Evolutionary conservation across 2,797 vertebrate species (phyloP).

Genomic region (Cyprinella venusta): DNA sequence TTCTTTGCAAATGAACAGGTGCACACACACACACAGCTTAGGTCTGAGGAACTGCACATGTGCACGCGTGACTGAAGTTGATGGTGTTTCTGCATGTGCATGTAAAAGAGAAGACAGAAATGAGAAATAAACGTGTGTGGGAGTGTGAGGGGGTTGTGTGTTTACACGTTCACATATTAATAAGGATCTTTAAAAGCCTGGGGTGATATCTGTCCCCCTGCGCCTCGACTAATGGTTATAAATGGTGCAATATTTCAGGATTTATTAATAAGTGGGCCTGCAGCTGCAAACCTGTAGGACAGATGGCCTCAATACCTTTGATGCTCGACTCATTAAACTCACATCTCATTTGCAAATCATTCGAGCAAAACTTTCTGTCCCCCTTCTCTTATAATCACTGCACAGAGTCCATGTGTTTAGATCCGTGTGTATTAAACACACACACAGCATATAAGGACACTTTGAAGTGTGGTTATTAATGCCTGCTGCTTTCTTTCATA

Average conservation of each 20-base stretch:
- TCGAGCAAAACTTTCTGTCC: neutral
- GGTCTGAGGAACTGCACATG: neutral
- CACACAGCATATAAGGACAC: neutral
- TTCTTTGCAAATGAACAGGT: conserved; percentile 41
- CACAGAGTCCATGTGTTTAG: neutral
- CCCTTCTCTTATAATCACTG: neutral
- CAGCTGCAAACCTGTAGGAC: conserved; percentile 45
- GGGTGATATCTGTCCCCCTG: conserved; percentile 4
- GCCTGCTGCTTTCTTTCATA: neutral
- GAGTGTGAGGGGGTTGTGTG: neutral
- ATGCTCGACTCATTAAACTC: conserved; percentile 35
- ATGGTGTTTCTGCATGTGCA: neutral
- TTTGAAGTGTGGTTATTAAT: neutral
- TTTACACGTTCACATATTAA: conserved; percentile 35
- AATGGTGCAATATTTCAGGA: conserved; percentile 23
- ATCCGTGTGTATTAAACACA: neutral
- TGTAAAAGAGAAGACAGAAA: neutral
- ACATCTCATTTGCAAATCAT: conserved; percentile 9
- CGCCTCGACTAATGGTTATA: conserved; percentile 20
- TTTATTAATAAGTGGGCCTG: conserved; percentile 25
- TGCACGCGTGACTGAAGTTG: neutral
- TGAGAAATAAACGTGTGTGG: neutral
- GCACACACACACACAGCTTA: neutral
- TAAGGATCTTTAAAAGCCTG: conserved; percentile 8
- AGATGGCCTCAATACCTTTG: conserved; percentile 44